Base-by-base conservation (phyloP, 2,888 invertebrate genomes). In the Piscicola geometra region DNA sequence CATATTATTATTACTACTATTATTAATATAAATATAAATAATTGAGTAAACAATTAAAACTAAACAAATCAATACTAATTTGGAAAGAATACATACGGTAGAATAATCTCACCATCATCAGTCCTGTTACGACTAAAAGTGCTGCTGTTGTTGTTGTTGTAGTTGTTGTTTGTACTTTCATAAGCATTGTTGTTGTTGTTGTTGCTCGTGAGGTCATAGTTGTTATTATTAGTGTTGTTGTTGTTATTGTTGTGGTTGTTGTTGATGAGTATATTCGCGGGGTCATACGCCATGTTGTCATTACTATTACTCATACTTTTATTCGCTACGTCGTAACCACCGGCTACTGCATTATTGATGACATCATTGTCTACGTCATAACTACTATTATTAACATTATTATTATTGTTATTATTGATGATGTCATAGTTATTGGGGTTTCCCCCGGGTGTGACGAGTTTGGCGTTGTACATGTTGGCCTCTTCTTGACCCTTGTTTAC, bases 401-500 rank as follows among this genome's bases (percentile, higher is more conserved):
- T 64, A 32, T 56, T 64, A 36, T 73, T 73, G 33, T 52, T 36
- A 25, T 33, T 70, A 25, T 28, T 28, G 41, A 30, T 47, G 47
- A 18, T 25, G 41, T 35, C 70, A 36, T 41, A 33, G 1, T 18
- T 50, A n/a, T n/a, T n/a, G n/a, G n/a, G n/a, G 1, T 30, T 30
- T 1, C 35, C 33, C 36, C 28, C 18, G 35, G 52, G 30, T 1
- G 77, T 77, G 0, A 80, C 79, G n/a, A 79, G 96, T 88, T 98
- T 98, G 80, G 97, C 97, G 78, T 97, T 97, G 87, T 98, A 98
- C 84, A 98, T 89, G 87, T 97, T 97, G 77, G 98, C 98, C 88
- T 99, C 98, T 87, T 99, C 98, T 87, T 98, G 97, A 76, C 97
- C 78, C 87, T 99, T 99, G 83, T 96, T 97, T 82, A 99, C 98